phyloP scores from a whole-genome alignment of 2,113 vertebrate species.

The Bothrops jararaca region DNA sequence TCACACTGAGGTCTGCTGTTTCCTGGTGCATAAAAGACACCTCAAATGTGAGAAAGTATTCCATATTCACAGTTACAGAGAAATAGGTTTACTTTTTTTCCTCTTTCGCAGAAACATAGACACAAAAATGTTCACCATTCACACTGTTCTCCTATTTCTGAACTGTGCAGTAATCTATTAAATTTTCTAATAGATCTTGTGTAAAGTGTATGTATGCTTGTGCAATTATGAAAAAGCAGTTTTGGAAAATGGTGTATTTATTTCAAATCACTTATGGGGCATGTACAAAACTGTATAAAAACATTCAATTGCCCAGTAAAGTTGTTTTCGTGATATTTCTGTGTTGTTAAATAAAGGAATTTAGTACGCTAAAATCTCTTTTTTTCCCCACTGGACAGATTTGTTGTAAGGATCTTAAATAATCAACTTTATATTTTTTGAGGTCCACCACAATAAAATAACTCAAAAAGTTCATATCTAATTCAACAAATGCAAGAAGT shows the following conservation, averaged over 20 bases:
- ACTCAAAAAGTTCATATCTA: slow-evolving; percentile 6
- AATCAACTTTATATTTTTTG: slow-evolving; percentile 45
- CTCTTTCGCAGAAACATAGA: slow-evolving; percentile 58
- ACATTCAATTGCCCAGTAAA: slow-evolving; percentile 81
- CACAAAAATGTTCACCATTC: slow-evolving; percentile 74
- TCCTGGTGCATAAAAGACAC: slow-evolving; percentile 74
- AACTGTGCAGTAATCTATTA: slow-evolving; percentile 82
- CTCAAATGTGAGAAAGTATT: slow-evolving; percentile 69
- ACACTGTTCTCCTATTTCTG: slow-evolving; percentile 77
- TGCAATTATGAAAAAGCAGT: slow-evolving; percentile 80
- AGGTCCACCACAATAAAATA: slow-evolving; percentile 48
- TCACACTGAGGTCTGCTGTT: slow-evolving; percentile 78
- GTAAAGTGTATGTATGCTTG: slow-evolving; percentile 86
- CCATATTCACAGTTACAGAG: slow-evolving; percentile 68
- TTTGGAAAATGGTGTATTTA: slow-evolving; percentile 86
- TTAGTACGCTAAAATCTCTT: slow-evolving; percentile 82
- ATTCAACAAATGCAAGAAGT: slow-evolving; percentile 51
- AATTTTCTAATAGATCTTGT: slow-evolving; percentile 85
- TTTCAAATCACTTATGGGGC: slow-evolving; percentile 81
- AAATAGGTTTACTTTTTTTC: slow-evolving; percentile 56
- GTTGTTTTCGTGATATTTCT: slow-evolving; percentile 86
- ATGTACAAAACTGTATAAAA: slow-evolving; percentile 85
- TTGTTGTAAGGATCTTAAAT: slow-evolving; percentile 69
- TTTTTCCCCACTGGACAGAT: slow-evolving; percentile 76
- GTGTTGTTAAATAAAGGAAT: slow-evolving; percentile 87